Evolutionary conservation across 2,797 vertebrate genomes (phyloP).

Genomic region (Caiman crocodilus): DNA sequence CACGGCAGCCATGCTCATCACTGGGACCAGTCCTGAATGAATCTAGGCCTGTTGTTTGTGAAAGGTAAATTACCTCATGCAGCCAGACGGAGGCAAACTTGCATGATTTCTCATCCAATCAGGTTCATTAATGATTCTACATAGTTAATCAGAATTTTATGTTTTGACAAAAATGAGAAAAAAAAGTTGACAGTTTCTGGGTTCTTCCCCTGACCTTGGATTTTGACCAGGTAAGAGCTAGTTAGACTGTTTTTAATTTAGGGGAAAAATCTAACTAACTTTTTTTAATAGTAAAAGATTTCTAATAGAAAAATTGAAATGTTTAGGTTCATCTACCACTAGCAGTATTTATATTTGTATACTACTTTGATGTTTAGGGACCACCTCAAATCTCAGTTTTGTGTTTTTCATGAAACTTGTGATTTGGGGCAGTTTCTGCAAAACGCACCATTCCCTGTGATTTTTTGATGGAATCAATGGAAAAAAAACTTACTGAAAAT

Average conservation of each 20-base stretch:
- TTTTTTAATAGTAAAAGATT: not conserved
- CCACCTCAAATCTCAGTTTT: not conserved
- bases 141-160: not conserved
- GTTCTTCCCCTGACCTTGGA: not conserved
- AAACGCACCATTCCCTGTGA: too few species aligned
- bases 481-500: too few species aligned
- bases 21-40: slow-evolving; percentile 89
- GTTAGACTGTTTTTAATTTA: slow-evolving; percentile 1
- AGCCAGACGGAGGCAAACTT: not conserved
- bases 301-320: not conserved
- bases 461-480: too few species aligned
- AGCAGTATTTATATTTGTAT: not conserved
- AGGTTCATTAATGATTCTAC: not conserved
- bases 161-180: not conserved
- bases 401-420: too few species aligned
- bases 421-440: too few species aligned
- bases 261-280: not conserved
- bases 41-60: slow-evolving; percentile 92
- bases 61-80: slow-evolving; percentile 85
- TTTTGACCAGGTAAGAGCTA: not conserved
- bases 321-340: not conserved
- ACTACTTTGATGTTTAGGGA: not conserved
- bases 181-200: not conserved
- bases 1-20: slow-evolving; percentile 97
- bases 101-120: not conserved